Evolutionary conservation across 2,797 vertebrate genomes (phyloP).

Genomic region (Chaetodon trifasciatus): DNA sequence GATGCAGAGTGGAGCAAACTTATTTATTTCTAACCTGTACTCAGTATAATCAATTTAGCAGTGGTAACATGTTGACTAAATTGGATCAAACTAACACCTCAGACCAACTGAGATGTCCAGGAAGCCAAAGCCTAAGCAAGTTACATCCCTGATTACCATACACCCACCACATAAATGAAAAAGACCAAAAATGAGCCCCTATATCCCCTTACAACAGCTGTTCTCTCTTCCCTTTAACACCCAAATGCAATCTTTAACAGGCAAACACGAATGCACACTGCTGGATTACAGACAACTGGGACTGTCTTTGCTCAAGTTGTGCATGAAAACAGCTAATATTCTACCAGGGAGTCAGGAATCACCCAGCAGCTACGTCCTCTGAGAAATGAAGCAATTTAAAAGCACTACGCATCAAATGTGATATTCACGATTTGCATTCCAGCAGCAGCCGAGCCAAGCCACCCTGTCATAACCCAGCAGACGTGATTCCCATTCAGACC

Average conservation of each 20-base stretch:
- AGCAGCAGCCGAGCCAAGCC: slow-evolving; percentile 69
- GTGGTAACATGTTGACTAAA: slow-evolving; percentile 1
- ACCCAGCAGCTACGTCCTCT: slow-evolving; percentile 74
- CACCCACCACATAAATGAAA: slow-evolving; percentile 20
- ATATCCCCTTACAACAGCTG: slow-evolving; percentile 34
- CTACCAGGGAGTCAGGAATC: slow-evolving; percentile 71
- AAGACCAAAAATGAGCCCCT: slow-evolving; percentile 19
- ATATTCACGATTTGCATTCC: slow-evolving; percentile 86
- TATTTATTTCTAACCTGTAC: background rate
- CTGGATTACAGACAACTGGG: slow-evolving; percentile 64
- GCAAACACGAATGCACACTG: slow-evolving; percentile 33
- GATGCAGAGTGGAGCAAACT: background rate
- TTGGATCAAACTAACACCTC: slow-evolving; percentile 36
- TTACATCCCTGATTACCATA: slow-evolving; percentile 16
- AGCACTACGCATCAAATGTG: slow-evolving; percentile 82
- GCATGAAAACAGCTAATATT: slow-evolving; percentile 76
- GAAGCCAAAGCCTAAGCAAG: slow-evolving; percentile 37
- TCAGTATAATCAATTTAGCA: slow-evolving; percentile 20
- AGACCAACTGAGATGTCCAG: slow-evolving; percentile 22
- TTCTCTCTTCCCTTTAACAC: slow-evolving; percentile 35
- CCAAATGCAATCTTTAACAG: slow-evolving; percentile 20
- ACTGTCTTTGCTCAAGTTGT: slow-evolving; percentile 67
- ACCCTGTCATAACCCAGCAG: slow-evolving; percentile 75
- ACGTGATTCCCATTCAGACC: slow-evolving; percentile 74
- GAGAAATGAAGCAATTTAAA: slow-evolving; percentile 87